Base-by-base conservation (phyloP, 2,113 vertebrate species). In the Chauna torquata region DNA sequence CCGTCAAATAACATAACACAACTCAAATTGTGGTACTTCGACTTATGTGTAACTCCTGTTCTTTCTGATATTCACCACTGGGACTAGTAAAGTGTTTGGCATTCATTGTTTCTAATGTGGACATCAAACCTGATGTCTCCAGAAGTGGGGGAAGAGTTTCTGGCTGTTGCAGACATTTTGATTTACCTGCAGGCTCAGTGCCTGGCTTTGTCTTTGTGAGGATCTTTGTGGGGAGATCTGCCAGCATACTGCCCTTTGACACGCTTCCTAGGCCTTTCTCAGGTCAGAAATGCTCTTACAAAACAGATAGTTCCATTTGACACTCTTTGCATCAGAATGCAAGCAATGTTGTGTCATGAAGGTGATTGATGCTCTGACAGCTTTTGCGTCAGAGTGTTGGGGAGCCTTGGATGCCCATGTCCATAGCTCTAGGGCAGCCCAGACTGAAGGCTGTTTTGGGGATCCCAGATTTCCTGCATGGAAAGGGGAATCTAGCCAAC, bases 321-420 rank as follows among this genome's bases (percentile, higher is more conserved):
- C 3, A 25, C 16, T 61, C 58, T 50, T 28, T 52, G 32, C n/a
- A 62, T 78, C n/a, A 64, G 69, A 75, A 82, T 42, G 66, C 5
- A 38, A 32, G 14, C 28, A 75, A 70, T 7, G 5, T 12, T 59
- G 12, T 55, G 50, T 55, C 47, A 23, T 47, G 42, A 70, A 84
- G 50, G 14, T 58, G 47, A 38, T 17, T 72, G 49, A 72, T 78
- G 5, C 2, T 88, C 55, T 66, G 11, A 11, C 71, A 57, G 6
- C 10, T 88, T 95, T 89, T 59, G 14, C 55, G 59, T 70, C 65
- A 23, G 64, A 82, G 17, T 9, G 4, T 3, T 71, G 32, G 5
- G 27, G 8, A 58, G 4, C 22, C 28, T 38, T 49, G 22, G 10
- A 79, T 54, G 34, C 18, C 27, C 30, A 57, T 0, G 0, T 32